Base-by-base conservation (phyloP, 2,888 invertebrate species). In the Nycteola revayana region DNA sequence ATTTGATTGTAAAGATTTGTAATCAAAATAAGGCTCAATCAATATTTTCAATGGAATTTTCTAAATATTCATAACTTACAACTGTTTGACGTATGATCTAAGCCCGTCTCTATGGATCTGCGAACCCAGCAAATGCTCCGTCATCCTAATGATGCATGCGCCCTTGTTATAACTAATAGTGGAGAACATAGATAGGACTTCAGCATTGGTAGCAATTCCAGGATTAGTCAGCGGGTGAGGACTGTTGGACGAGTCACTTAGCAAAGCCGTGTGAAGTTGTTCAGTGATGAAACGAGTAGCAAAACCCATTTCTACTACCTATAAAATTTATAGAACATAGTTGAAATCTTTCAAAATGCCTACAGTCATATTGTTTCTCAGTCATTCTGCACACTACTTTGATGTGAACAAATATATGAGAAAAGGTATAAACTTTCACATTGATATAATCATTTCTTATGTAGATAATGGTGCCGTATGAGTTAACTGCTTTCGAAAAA, bases 151-250 rank as follows among this genome's bases (percentile, higher is more conserved):
- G 8, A 93, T 63, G 1, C 88, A 63, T 7, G 87, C 91, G 0
- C 92, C 93, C 66, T 95, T 95, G 47, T 91, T 91, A 59, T 95
- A 95, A 0, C 92, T 90, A 36, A 94, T 90, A 1, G 83, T 88
- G 21, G 92, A 91, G 56, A 95, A 95, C 87, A 92, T 92, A 0
- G 72, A 76, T 3, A 84, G 77, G 3, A 94, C 90, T 43, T 93
- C 86, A 0, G 63, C 60, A 0, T 92, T 92, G 5, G 90, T 91
- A 5, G 87, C 87, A 0, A 93, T 90, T 2, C 81, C 72, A 5
- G 73, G 66, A 28, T 90, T 84, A 1, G 89, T 91, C 49, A 95
- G 72, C 0, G 95, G 89, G 30, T 92, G 91, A 0, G 91, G 89
- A 9, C 72, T 75, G 10, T 76, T 67, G 0, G 87, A 75, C n/a